A percentile compares a stretch with the other conserved stretches of the same genome.
Conservation (phyloP, 2,888 invertebrate species). For the Lymantria monacha region DNA sequence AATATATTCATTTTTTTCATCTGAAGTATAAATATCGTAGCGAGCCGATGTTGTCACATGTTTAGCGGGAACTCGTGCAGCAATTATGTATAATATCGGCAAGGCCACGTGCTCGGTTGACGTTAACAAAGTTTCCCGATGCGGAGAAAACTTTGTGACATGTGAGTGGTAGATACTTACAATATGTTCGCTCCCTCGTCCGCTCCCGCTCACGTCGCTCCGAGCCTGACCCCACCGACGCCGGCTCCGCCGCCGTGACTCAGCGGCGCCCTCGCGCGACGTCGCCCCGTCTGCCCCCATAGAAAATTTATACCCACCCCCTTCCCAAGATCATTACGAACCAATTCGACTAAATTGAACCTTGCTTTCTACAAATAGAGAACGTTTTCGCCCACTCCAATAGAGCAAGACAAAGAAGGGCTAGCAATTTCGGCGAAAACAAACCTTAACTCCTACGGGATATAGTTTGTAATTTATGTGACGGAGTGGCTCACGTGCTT, state of each 20-base stretch:
- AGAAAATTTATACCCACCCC: conserved; percentile 82
- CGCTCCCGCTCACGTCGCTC: conserved; percentile 27
- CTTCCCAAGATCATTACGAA: conserved; percentile 71
- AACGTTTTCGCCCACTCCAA: conserved; percentile 41
- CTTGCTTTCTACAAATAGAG: conserved; percentile 49
- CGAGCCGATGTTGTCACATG: conserved; percentile 41
- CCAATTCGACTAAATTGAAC: conserved; percentile 47
- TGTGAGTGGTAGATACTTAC: conserved; percentile 80
- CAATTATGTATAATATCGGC: conserved; percentile 71
- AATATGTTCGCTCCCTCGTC: conserved; percentile 64
- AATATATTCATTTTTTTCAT: background rate
- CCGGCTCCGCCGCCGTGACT: conserved; percentile 66
- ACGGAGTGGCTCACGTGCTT: conserved; percentile 70
- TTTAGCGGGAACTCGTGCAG: conserved; percentile 51
- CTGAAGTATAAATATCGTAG: conserved; percentile 14
- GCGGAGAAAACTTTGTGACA: conserved; percentile 82
- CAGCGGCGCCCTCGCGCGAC: conserved; percentile 80
- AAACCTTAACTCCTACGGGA: conserved; percentile 77
- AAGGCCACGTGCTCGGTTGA: conserved; percentile 81
- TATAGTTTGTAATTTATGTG: conserved; percentile 78
- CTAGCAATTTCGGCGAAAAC: conserved; percentile 74
- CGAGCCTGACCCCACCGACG: conserved; percentile 44
- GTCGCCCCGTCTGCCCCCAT: conserved; percentile 82
- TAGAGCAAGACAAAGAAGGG: conserved; percentile 72
- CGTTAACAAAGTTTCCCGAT: conserved; percentile 81